Percentiles rank a stretch among this genome's conserved stretches.
phyloP scores from a whole-genome alignment of 2,797 vertebrate genomes.

The Mormyrus hasselquistii region DNA sequence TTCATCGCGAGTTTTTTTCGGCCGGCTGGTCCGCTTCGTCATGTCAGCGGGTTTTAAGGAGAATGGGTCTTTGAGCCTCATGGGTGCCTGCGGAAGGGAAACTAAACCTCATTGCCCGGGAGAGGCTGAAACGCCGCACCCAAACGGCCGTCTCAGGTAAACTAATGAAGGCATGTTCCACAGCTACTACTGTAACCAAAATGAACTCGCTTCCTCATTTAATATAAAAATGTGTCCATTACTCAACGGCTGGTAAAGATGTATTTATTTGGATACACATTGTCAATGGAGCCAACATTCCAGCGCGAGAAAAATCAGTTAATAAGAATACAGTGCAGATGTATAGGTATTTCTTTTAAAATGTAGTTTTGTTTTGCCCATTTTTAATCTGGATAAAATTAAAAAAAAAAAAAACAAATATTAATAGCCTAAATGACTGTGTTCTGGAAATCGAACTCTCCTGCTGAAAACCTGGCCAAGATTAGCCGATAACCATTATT shows the following conservation, averaged over 20 bases:
- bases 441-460: background rate
- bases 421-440: background rate
- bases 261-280: background rate
- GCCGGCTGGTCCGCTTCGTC: conserved; percentile 83
- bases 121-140: background rate
- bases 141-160: background rate
- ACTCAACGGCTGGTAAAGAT: background rate
- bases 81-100: conserved; percentile 64
- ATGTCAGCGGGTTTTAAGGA: conserved; percentile 76
- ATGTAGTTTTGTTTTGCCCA: background rate
- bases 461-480: background rate
- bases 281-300: background rate
- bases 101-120: background rate
- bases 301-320: background rate
- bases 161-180: background rate
- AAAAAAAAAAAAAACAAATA: background rate
- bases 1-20: conserved; percentile 79
- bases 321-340: background rate
- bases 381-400: background rate
- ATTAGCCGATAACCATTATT: background rate
- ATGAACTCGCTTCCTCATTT: background rate
- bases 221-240: background rate
- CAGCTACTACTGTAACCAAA: background rate
- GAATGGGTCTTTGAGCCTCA: conserved; percentile 92
- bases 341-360: background rate